Evolutionary conservation across 2,888 invertebrate genomes (phyloP), one percentile per base, ranked within the genome.

Genomic region (Zygogramma bicolorata): DNA sequence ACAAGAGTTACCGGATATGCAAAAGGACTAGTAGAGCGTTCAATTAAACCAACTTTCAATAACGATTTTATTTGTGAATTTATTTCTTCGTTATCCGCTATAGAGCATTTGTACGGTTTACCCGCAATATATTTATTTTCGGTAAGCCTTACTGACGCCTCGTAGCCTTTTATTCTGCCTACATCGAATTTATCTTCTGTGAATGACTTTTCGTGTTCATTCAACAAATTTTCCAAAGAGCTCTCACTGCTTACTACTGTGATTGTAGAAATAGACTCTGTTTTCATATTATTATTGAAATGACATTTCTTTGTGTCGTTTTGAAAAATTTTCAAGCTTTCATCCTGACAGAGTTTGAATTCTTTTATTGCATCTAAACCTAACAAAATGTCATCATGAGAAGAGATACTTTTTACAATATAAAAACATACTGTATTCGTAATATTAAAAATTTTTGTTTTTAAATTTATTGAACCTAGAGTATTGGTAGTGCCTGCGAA

Each of bases 11-110:
- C 53, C 15, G 71, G 71, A 7, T 58, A 58, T 20, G 65, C 65
- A 63, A 65, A 70, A n/a, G 70, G 70, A 18, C 65, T 66, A 27
- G 34, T 65, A 3, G 60, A 70, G 13, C 59, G 49, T 53, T 70
- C 65, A 15, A 65, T 70, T 6, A 65, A 18, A 4, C 40, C 59
- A 40, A 8, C 42, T 7, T 65, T 34, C 0, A 70, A 22, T 66
- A 61, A 60, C 15, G 38, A 42, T 58, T 40, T 8, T 15, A n/a
- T n/a, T n/a, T n/a, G n/a, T n/a, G n/a, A n/a, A n/a, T n/a, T n/a
- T n/a, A 70, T 49, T 46, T 70, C 60, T 46, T 60, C 31, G 42
- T 31, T 66, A 40, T 70, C 70, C n/a, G 57, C 53, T 20, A 70
- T 27, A 10, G 42, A 40, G 31, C 70, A 65, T 58, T 40, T 53